Percentiles rank a stretch among this genome's conserved stretches.
Conservation (phyloP, 2,888 invertebrate genomes). For the Eutolmus rufibarbis region DNA sequence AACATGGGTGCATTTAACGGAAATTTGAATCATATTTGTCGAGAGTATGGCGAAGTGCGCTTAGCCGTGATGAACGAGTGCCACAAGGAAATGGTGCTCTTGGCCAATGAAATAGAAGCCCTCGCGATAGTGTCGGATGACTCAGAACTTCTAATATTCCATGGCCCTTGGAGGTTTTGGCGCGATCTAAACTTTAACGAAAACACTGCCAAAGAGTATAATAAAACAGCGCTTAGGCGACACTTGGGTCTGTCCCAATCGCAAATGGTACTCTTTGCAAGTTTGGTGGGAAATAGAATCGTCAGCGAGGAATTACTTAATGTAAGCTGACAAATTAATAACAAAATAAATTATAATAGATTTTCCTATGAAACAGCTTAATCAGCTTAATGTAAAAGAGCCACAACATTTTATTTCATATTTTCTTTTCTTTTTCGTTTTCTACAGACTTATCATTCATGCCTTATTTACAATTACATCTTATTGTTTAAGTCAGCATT, state of each 20-base stretch:
- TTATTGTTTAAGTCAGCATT: too few species aligned
- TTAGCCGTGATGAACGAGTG: slow-evolving; percentile 39
- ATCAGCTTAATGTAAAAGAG: too few species aligned
- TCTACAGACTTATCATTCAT: too few species aligned
- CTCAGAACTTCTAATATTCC: slow-evolving; percentile 46
- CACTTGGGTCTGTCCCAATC: not conserved
- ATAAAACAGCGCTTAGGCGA: slow-evolving; percentile 33
- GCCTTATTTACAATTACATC: too few species aligned
- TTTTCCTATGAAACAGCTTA: too few species aligned
- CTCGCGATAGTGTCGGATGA: slow-evolving; percentile 46
- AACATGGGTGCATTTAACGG: not conserved
- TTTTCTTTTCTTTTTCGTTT: too few species aligned
- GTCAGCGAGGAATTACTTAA: slow-evolving; percentile 9
- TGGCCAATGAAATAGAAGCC: slow-evolving; percentile 40
- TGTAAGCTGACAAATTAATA: not conserved
- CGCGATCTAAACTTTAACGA: slow-evolving; percentile 2
- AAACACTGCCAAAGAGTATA: slow-evolving; percentile 42
- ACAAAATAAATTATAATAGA: too few species aligned
- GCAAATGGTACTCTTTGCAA: slow-evolving; percentile 44
- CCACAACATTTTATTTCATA: too few species aligned
- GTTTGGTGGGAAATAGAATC: slow-evolving; percentile 46
- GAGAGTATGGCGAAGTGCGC: not conserved
- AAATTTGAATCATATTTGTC: slow-evolving; percentile 11
- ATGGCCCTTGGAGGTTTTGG: slow-evolving; percentile 44
- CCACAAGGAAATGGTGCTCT: slow-evolving; percentile 45